Base-by-base conservation (phyloP, 2,888 invertebrate species). In the Deilephila elpenor region DNA sequence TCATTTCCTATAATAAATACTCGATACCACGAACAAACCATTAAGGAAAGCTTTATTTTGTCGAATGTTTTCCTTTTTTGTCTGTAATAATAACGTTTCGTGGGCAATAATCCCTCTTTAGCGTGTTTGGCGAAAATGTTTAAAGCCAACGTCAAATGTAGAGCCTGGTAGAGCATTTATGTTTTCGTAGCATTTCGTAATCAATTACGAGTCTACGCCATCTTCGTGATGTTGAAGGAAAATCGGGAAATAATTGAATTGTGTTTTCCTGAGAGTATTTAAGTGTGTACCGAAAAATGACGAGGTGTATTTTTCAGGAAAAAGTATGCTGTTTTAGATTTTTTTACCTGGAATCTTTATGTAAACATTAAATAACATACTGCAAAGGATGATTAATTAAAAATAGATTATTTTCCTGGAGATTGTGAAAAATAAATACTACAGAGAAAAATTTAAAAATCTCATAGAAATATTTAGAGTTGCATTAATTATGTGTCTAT, bases 101-200 rank as follows among this genome's bases (percentile, higher is more conserved):
- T 51, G 67, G 25, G 51, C 14, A 67, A 44, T 67, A 67, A 67
- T 67, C 67, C 51, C 44, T 67, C 25, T 51, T 25, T 67, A 51
- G 51, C 67, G 67, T 64, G 64, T 67, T 64, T 17, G 67, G 51
- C 25, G 51, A 17, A 51, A 64, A 64, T 64, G 64, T 44, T 64
- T 44, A 64, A 51, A 67, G 25, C 14, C 51, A 29, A 67, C 51
- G 67, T 67, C 44, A 67, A 67, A 67, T 17, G 25, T 67, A 51
- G 64, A 44, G 51, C 5, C 51, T 51, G 67, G 51, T 44, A 5
- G 60, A 60, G 67, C 25, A 25, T 67, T 67, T 67, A 67, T 67
- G 51, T 67, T 67, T 51, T 67, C 25, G 25, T 20, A 20, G 19
- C 51, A 67, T 67, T 67, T 67, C 67, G 17, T 51, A 67, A 67